A percentile compares a stretch with the other conserved stretches of the same genome.
Evolutionary conservation across 2,113 vertebrate species (phyloP).

Genomic region (Odontophorus gujanensis): DNA sequence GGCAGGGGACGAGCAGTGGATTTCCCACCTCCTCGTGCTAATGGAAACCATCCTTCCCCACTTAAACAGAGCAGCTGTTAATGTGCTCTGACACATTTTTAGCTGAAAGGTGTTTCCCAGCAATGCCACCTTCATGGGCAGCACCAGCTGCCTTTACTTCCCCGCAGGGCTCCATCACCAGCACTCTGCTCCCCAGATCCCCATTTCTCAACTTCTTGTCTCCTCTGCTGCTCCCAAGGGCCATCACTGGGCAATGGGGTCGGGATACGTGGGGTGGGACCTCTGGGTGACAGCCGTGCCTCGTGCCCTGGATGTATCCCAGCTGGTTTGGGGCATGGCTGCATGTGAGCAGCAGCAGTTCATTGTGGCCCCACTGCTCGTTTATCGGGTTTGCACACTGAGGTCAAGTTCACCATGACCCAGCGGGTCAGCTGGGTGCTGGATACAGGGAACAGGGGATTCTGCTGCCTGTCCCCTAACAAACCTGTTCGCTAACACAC

Average conservation of each 20-base stretch:
- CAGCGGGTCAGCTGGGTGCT: neutral
- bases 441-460: neutral
- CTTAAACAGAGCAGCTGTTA: neutral
- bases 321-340: neutral
- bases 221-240: neutral
- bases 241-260: neutral
- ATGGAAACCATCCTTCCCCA: neutral
- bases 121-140: neutral
- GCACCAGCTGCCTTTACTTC: neutral
- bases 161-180: too few species aligned
- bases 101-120: neutral
- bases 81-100: neutral
- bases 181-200: neutral
- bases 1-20: neutral
- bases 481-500: neutral
- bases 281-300: neutral
- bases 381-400: neutral
- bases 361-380: neutral
- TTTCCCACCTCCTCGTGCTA: neutral
- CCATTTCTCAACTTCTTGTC: neutral
- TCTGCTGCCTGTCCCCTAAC: neutral
- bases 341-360: neutral
- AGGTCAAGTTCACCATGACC: neutral
- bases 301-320: neutral
- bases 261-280: neutral